Conservation (phyloP, 1,140 invertebrate genomes). For the Diachasma alloeum region DNA sequence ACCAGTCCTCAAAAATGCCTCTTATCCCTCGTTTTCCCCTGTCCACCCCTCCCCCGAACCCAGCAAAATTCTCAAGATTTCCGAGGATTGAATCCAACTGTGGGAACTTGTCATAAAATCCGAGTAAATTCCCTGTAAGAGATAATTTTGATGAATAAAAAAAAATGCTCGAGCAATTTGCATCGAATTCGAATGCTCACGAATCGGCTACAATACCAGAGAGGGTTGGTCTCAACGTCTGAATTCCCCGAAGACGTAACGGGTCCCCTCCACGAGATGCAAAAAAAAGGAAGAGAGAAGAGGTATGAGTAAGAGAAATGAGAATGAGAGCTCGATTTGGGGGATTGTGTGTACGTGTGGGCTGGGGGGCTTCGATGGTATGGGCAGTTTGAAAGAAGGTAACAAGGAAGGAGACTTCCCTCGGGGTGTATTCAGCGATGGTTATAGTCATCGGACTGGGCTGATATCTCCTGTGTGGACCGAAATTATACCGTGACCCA, state of each 20-base stretch:
- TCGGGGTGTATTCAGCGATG: neutral
- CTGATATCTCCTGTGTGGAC: constrained; percentile 12
- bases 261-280: neutral
- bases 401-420: constrained; percentile 1
- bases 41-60: neutral
- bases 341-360: neutral
- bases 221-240: neutral
- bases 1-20: neutral
- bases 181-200: constrained; percentile 11
- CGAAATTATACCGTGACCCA: constrained; percentile 42
- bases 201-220: neutral
- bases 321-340: constrained; percentile 6
- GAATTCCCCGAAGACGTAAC: constrained; percentile 15
- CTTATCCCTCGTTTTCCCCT: neutral
- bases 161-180: constrained; percentile 4
- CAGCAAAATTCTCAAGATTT: neutral
- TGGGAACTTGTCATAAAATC: neutral
- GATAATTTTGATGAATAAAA: neutral
- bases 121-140: neutral
- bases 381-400: neutral
- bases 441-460: neutral
- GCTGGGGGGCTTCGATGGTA: neutral
- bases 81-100: neutral
- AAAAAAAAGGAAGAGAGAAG: neutral
- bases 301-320: constrained; percentile 6